Evolutionary conservation across 2,797 vertebrate species (phyloP), one percentile per base, ranked within the genome.

Genomic region (Cercopithecus mitis): DNA sequence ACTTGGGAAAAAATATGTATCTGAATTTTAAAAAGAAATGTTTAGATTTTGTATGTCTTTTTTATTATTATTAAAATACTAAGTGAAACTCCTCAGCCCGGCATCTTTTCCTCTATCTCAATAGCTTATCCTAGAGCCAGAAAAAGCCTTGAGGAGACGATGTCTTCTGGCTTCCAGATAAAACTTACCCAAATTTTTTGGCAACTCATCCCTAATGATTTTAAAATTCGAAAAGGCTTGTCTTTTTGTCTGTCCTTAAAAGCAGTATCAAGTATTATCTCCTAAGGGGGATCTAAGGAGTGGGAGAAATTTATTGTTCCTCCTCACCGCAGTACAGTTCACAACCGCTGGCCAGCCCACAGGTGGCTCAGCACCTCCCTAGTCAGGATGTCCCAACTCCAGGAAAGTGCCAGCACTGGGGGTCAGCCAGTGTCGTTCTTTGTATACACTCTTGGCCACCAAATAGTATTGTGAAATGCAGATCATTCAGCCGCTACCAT

Each of bases 21-120:
- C 99, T 99, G 99, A 99, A 99, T 99, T 99, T 99, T 99, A 98
- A 98, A 99, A 99, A 99, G 98, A 99, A 99, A 99, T 99, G 99
- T 99, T 99, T 99, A 99, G 99, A 99, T 99, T 99, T 99, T 99
- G 99, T 99, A 99, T 99, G 99, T 99, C 99, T 99, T 99, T 99
- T 97, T 97, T 96, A 94, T 96, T 97, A 95, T 97, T 95, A 94
- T 97, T 98, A 98, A 99, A 99, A 99, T 98, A 98, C 98, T 98
- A 98, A 99, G 98, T 98, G 97, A 98, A 99, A 98, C 94, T 95
- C 97, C 97, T 98, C 97, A 96, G 98, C 95, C 96, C 97, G 97
- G 90, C 96, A 97, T 98, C 95, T 97, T 83, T 94, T 93, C 90
- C 70, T 96, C 25, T 88, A 50, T 87, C 52, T 90, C 52, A 73